Evolutionary conservation across 2,113 vertebrate species (phyloP), one percentile per base, ranked within the genome.

Genomic region (Typhlomys cinereus): DNA sequence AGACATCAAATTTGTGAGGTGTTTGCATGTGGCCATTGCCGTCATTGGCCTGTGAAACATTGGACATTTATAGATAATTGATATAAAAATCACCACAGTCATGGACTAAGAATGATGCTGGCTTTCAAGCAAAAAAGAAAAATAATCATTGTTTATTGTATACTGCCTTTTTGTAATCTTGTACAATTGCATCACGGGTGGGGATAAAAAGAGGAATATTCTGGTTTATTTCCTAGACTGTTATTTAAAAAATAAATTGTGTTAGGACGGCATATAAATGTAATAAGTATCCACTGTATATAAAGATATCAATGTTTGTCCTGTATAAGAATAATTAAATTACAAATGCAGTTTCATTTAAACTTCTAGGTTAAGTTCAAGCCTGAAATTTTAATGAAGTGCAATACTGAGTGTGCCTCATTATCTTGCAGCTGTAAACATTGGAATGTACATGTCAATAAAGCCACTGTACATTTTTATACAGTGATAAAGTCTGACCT

Each of bases 341-440:
- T 99, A 99, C 99, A 99, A 98, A 98, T 98, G 99, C 99, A 98
- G 97, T 99, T 99, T 99, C 98, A 98, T 99, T 99, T 99, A 98
- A 99, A 99, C 99, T 99, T 99, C 98, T 99, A 99, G 99, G 98
- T 99, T 99, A 98, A 98, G 99, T 99, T 99, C 98, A 98, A 99
- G 99, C 99, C 99, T 99, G 99, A 99, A 99, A 98, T 99, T 99
- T 99, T 99, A 99, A 99, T 99, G 99, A 99, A 99, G 99, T 99
- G 99, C 99, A 99, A 99, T 99, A 99, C 99, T 99, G 98, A 99
- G 99, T 99, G 99, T 99, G 99, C 99, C 99, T 99, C 99, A 99
- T 99, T 96, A 99, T 99, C 99, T 99, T 98, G 99, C 99, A 99
- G 99, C 98, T 99, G 99, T 99, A 99, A 99, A 99, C 99, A 98